Base-by-base conservation (phyloP, 2,888 invertebrate species). In the Acleris holmiana region DNA sequence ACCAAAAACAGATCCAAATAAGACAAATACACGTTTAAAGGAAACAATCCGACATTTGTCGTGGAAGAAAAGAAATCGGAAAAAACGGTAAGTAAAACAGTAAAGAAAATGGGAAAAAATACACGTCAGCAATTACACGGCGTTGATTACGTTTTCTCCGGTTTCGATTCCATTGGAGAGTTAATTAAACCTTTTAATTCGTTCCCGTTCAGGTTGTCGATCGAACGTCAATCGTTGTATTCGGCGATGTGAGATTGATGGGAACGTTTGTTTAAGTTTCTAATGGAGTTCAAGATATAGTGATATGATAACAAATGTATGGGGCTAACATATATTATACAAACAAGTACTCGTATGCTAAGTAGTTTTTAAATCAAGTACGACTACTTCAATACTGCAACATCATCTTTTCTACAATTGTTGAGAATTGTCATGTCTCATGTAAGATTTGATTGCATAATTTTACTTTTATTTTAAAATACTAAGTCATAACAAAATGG, bases 171-270 rank as follows among this genome's bases (percentile, higher is more conserved):
- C 56, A 50, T 50, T 62, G 53, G 23, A 21, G 23, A 57, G 35
- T 58, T 64, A 64, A 65, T 65, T 60, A 65, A 59, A 65, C 54
- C 59, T 58, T 59, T 65, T 65, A 55, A 55, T 48, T 44, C 15
- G n/a, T 21, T 17, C 4, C 50, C 60, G 35, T 35, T 40, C 47
- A 50, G 10, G 29, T 58, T 40, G 29, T 19, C 35, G 29, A 25
- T 49, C 35, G 18, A 23, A 8, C n/a, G 19, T 35, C 40, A 8
- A 48, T 49, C 35, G 23, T 54, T 62, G 49, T 29, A 29, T 29
- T 54, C 51, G 46, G 17, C 25, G 59, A 54, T 64, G 59, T 48
- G 64, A 63, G 29, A 56, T 51, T 59, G 64, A 64, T 59, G 54
- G 47, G 48, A 17, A 17, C 54, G 54, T 54, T 64, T 64, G 58